Percentiles rank a stretch among this genome's conserved stretches.
phyloP scores from a whole-genome alignment of 1,140 invertebrate genomes.

The Anoplophora glabripennis region DNA sequence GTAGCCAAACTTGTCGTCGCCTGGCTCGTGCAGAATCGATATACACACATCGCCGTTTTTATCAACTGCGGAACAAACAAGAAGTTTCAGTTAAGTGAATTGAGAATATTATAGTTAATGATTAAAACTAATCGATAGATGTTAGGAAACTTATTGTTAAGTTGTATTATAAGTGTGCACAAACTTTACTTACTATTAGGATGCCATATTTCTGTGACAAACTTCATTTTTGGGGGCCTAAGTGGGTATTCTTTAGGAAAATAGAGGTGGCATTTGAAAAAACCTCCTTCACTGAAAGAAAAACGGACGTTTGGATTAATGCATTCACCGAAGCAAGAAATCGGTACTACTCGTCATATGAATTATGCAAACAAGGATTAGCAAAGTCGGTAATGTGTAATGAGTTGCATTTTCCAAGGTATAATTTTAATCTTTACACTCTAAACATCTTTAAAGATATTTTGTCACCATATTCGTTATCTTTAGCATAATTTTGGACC shows the following conservation, averaged over 20 bases:
- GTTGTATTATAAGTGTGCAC: not conserved
- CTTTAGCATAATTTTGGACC: too few species aligned
- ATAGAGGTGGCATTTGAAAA: constrained; percentile 95
- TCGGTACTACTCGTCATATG: too few species aligned
- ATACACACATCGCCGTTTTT: constrained; percentile 99
- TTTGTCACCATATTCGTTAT: too few species aligned
- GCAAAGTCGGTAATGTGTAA: too few species aligned
- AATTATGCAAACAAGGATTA: too few species aligned
- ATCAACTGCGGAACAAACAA: constrained; percentile 71
- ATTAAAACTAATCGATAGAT: too few species aligned
- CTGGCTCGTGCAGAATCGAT: constrained; percentile 98
- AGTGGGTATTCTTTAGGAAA: constrained; percentile 99
- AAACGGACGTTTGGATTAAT: constrained; percentile 1
- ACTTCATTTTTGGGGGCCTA: constrained; percentile 98
- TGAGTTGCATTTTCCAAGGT: not conserved
- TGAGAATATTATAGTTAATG: too few species aligned
- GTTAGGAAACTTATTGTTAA: too few species aligned
- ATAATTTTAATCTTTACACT: too few species aligned
- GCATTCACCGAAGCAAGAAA: too few species aligned
- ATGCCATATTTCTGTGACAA: constrained; percentile 99
- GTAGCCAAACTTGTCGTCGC: constrained; percentile 99
- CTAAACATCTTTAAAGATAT: too few species aligned
- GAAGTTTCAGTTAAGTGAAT: not conserved
- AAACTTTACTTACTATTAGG: constrained; percentile 85
- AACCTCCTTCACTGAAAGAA: constrained; percentile 89